A percentile compares a stretch with the other conserved stretches of the same genome.
phyloP scores from a whole-genome alignment of 2,113 vertebrate species.

The Phylloscopus trochilus region DNA sequence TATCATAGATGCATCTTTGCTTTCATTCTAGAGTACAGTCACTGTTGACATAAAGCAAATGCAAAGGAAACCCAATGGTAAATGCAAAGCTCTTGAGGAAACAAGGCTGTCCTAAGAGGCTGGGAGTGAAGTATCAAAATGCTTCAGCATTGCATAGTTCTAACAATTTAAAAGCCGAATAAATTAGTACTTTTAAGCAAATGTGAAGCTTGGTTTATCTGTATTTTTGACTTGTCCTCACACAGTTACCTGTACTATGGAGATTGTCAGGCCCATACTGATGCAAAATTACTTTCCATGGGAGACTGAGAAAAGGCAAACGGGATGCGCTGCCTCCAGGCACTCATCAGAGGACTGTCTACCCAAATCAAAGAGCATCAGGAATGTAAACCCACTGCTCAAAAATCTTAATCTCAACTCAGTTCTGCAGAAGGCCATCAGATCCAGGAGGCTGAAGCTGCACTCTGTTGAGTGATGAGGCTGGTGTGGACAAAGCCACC shows the following conservation, averaged over 20 bases:
- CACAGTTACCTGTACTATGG: neutral
- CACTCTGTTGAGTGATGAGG: neutral
- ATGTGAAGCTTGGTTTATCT: neutral
- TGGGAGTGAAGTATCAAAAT: neutral
- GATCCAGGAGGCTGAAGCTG: neutral
- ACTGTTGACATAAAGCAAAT: neutral
- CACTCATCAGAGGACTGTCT: neutral
- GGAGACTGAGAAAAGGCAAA: neutral
- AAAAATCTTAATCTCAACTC: neutral
- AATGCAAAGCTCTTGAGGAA: neutral
- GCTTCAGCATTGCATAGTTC: neutral
- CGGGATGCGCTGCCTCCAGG: neutral
- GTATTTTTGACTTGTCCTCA: neutral
- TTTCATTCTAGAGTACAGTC: neutral
- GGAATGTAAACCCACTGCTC: neutral
- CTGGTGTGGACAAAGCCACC: neutral
- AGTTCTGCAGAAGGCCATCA: neutral
- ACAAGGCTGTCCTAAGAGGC: neutral
- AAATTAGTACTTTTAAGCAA: neutral
- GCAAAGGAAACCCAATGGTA: neutral
- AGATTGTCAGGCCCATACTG: neutral
- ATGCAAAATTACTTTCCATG: neutral
- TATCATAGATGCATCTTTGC: neutral
- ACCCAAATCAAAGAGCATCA: neutral
- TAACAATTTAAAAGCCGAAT: neutral